A percentile compares a stretch with the other conserved stretches of the same genome.
Conservation (phyloP, 2,113 vertebrate species). For the Sprattus sprattus region DNA sequence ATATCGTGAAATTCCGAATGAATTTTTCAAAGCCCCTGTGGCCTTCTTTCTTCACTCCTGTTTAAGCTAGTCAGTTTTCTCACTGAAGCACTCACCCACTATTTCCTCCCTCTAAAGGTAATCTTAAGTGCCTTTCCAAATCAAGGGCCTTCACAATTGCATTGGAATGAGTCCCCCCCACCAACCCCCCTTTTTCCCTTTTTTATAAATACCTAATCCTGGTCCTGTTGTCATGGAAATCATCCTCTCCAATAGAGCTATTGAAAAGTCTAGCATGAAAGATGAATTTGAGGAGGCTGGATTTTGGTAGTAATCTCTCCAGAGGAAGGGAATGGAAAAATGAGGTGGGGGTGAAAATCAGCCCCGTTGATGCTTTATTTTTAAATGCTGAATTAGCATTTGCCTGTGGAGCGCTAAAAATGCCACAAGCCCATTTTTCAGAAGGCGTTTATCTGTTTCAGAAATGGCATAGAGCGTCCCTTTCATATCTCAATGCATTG, state of each 20-base stretch:
- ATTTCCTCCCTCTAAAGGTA: slow-evolving; percentile 36
- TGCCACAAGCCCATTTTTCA: slow-evolving; percentile 20
- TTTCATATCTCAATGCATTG: background rate
- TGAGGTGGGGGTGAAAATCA: slow-evolving; percentile 28
- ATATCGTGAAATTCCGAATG: slow-evolving; percentile 32
- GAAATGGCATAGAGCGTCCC: background rate
- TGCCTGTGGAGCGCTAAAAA: slow-evolving; percentile 30
- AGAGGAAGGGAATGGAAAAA: slow-evolving; percentile 40
- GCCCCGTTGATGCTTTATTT: slow-evolving; percentile 36
- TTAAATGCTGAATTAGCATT: slow-evolving; percentile 41
- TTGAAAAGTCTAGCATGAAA: slow-evolving; percentile 59
- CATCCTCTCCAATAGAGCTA: slow-evolving; percentile 54
- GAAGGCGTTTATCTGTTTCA: slow-evolving; percentile 33
- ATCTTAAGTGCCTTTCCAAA: slow-evolving; percentile 65
- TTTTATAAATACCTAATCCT: slow-evolving; percentile 59
- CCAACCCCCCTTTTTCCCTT: background rate
- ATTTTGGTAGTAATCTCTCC: slow-evolving; percentile 63
- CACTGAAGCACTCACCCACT: slow-evolving; percentile 34
- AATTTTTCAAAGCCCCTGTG: slow-evolving; percentile 38
- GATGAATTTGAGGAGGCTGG: slow-evolving; percentile 56
- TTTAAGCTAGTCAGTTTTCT: slow-evolving; percentile 34
- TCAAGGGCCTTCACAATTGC: slow-evolving; percentile 66
- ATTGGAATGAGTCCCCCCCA: slow-evolving; percentile 53
- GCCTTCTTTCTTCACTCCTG: slow-evolving; percentile 33
- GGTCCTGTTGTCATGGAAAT: slow-evolving; percentile 77